A percentile compares a stretch with the other conserved stretches of the same genome.
Conservation (phyloP, 1,140 invertebrate species). For the Zophobas atratus region DNA sequence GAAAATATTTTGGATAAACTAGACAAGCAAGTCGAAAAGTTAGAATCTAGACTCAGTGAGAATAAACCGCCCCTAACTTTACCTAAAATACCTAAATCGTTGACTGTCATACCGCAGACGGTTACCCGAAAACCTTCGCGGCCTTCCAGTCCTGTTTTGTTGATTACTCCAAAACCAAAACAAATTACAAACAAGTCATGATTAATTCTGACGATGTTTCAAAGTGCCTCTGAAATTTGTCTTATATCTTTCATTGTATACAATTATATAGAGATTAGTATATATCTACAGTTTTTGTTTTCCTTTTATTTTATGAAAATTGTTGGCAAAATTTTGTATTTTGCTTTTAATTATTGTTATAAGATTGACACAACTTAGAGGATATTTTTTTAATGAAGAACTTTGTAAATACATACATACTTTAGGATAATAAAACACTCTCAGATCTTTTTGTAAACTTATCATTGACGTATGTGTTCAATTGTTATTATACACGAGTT, state of each 20-base stretch:
- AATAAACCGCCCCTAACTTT: constrained; percentile 64
- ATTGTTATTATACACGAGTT: neutral
- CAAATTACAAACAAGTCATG: constrained; percentile 55
- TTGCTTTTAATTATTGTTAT: constrained; percentile 50
- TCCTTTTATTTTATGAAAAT: constrained; percentile 39
- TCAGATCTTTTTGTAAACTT: constrained; percentile 24
- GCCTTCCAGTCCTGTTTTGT: constrained; percentile 61
- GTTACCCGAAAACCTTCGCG: constrained; percentile 65
- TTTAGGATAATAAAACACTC: constrained; percentile 34
- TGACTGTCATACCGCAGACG: constrained; percentile 82
- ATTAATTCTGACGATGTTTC: constrained; percentile 52
- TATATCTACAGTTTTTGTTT: constrained; percentile 45
- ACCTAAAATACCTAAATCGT: constrained; percentile 83
- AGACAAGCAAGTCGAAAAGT: constrained; percentile 62
- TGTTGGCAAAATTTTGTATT: constrained; percentile 47
- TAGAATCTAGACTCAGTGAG: constrained; percentile 57
- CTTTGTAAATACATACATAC: constrained; percentile 39
- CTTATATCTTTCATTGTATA: constrained; percentile 38
- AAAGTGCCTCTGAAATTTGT: constrained; percentile 53
- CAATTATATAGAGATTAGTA: constrained; percentile 32
- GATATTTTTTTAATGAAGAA: constrained; percentile 53
- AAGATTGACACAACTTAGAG: constrained; percentile 47
- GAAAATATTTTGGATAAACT: constrained; percentile 63
- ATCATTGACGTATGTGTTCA: constrained; percentile 31
- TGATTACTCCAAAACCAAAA: constrained; percentile 57